Conservation (phyloP, 2,888 invertebrate genomes). For the Aspidiotus rigidus region DNA sequence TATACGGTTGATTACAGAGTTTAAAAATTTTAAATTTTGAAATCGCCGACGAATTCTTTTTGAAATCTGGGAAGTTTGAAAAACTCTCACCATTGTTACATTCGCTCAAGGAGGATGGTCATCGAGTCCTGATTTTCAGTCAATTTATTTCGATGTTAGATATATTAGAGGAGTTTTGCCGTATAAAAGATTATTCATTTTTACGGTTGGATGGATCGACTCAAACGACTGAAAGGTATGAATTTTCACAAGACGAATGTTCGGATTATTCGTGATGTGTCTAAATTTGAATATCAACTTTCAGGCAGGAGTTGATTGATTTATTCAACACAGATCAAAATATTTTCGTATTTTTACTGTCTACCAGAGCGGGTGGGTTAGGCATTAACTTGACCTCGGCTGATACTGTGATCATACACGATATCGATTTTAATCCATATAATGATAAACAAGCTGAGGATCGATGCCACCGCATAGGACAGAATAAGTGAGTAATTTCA, state of each 20-base stretch:
- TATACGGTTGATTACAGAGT: slow-evolving; percentile 46
- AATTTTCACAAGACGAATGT: neutral
- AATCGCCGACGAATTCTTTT: slow-evolving; percentile 60
- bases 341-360: slow-evolving; percentile 82
- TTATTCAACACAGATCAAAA: slow-evolving; percentile 67
- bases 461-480: slow-evolving; percentile 68
- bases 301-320: slow-evolving; percentile 82
- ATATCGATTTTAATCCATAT: slow-evolving; percentile 96
- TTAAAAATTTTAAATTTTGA: slow-evolving; percentile 48
- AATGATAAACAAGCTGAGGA: slow-evolving; percentile 98
- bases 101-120: slow-evolving; percentile 59
- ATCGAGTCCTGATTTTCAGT: slow-evolving; percentile 84
- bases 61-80: slow-evolving; percentile 77
- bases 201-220: slow-evolving; percentile 84
- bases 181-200: slow-evolving; percentile 61
- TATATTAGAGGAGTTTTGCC: slow-evolving; percentile 78
- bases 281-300: slow-evolving; percentile 12
- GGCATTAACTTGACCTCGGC: slow-evolving; percentile 91
- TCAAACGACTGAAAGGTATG: slow-evolving; percentile 65
- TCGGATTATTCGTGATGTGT: slow-evolving; percentile 1
- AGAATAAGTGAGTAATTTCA: slow-evolving; percentile 44
- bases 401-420: slow-evolving; percentile 91
- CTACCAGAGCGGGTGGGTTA: slow-evolving; percentile 90
- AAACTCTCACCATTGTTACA: slow-evolving; percentile 70
- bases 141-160: slow-evolving; percentile 95